These are phyloP conservation scores for Gonocerus acuteangulatus DNA, from an alignment of 2,888 invertebrate species.

Conservation along the genomic window DNA sequence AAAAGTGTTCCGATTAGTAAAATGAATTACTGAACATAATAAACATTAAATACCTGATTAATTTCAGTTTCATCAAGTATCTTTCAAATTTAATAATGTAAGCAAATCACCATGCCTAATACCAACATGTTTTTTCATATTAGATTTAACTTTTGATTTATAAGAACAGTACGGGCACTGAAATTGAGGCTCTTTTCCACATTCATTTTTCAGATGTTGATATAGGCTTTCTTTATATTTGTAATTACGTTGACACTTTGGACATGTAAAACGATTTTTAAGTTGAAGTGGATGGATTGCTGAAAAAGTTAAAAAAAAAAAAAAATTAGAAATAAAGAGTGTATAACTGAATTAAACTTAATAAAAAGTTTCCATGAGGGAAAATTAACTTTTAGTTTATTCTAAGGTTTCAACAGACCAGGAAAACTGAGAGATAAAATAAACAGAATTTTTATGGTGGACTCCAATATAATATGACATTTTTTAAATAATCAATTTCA, in stretches of 20 bases:
- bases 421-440: too few species aligned
- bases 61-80: too few species aligned
- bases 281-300: neutral
- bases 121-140: constrained; percentile 47
- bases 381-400: too few species aligned
- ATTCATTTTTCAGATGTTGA: constrained; percentile 46
- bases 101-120: constrained; percentile 11
- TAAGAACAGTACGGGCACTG: constrained; percentile 45
- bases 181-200: constrained; percentile 41
- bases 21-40: too few species aligned
- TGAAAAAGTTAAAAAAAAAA: neutral
- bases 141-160: constrained; percentile 45
- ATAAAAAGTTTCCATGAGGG: too few species aligned
- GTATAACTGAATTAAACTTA: neutral
- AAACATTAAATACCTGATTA: too few species aligned
- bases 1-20: too few species aligned
- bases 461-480: too few species aligned
- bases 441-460: too few species aligned
- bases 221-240: constrained; percentile 32
- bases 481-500: too few species aligned
- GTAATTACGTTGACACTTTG: constrained; percentile 34
- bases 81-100: neutral
- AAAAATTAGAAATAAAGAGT: neutral
- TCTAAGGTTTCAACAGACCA: too few species aligned
- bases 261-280: constrained; percentile 14